Conservation (phyloP, 2,888 invertebrate genomes). For the Phaedon cochleariae region DNA sequence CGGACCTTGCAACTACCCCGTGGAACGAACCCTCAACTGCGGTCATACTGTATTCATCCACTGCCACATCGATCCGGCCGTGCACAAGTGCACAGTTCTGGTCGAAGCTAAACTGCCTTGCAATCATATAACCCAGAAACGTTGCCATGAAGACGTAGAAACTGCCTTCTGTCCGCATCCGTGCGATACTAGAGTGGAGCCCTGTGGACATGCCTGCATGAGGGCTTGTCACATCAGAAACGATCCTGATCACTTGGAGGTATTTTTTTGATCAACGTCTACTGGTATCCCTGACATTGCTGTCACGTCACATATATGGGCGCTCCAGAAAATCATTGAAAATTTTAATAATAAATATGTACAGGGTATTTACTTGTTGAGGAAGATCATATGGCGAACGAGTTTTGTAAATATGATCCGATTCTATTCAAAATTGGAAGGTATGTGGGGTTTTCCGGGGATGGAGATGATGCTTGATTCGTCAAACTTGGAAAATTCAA, state of each 20-base stretch:
- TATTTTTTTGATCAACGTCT: no score
- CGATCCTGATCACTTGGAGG: conserved; percentile 69
- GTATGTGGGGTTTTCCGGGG: no score
- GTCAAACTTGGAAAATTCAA: no score
- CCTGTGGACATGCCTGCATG: conserved; percentile 72
- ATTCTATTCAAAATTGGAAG: no score
- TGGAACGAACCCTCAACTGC: conserved; percentile 64
- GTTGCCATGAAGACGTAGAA: conserved; percentile 59
- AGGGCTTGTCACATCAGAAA: conserved; percentile 66
- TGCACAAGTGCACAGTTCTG: conserved; percentile 49
- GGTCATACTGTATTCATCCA: conserved; percentile 61
- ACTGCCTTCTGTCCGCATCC: conserved; percentile 59
- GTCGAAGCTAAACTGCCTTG: conserved; percentile 52
- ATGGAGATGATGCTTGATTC: no score
- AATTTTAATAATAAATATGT: no score
- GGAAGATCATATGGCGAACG: no score
- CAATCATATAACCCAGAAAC: conserved; percentile 60
- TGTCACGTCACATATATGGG: no score
- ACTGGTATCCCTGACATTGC: no score
- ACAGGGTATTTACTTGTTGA: no score
- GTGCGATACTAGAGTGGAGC: conserved; percentile 65
- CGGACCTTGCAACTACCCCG: conserved; percentile 60
- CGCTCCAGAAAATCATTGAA: no score
- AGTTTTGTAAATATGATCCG: no score
- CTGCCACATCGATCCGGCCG: conserved; percentile 63